phyloP scores from a whole-genome alignment of 2,113 vertebrate genomes.

The Cyphomyrus plagiostoma region DNA sequence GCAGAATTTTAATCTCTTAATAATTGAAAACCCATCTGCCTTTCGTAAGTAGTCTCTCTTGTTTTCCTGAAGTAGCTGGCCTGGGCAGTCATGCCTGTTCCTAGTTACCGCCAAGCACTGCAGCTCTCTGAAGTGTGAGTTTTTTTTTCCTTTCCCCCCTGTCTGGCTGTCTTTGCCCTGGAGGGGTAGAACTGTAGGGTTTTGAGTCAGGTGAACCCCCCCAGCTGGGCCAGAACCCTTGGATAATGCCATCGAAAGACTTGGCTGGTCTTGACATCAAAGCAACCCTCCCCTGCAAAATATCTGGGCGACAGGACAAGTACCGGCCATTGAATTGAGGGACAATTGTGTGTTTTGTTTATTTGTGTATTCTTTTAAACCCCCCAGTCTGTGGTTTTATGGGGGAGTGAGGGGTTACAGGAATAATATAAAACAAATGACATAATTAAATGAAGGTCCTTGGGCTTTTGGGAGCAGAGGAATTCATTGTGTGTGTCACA shows the following conservation, averaged over 20 bases:
- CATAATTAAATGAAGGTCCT: neutral
- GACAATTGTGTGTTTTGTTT: constrained; percentile 12
- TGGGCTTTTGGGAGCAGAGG: neutral
- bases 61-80: neutral
- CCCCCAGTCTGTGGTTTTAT: neutral
- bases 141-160: neutral
- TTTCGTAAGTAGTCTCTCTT: neutral
- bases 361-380: neutral
- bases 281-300: neutral
- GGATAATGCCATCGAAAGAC: neutral
- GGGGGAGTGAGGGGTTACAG: neutral
- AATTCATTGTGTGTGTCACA: constrained; percentile 24
- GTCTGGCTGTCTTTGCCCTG: neutral
- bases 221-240: neutral
- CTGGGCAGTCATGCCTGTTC: neutral
- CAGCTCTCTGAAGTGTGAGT: neutral
- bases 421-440: constrained; percentile 5
- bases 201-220: too few species aligned
- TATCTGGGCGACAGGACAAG: neutral
- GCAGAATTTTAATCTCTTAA: neutral
- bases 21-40: neutral
- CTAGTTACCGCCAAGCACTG: neutral
- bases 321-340: constrained; percentile 5
- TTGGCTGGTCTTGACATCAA: neutral
- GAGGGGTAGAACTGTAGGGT: neutral